phyloP scores from a whole-genome alignment of 2,888 invertebrate genomes.

The Rhodophaea formosa region DNA sequence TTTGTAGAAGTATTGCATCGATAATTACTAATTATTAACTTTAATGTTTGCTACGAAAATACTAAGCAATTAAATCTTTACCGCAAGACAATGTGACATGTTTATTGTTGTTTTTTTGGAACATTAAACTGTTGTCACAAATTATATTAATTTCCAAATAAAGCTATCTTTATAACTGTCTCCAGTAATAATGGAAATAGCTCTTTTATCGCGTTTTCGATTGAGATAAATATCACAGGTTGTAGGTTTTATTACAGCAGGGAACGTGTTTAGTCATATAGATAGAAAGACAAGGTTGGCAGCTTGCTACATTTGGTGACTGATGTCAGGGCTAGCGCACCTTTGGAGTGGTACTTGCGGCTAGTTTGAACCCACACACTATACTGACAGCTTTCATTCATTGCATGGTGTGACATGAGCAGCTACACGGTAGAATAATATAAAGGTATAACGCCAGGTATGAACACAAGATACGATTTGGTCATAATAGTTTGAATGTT shows the following conservation, averaged over 20 bases:
- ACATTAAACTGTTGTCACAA: conserved; percentile 1
- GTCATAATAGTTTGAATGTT: too few relatives aligned
- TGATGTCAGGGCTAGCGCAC: conserved; percentile 72
- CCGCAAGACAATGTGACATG: not conserved
- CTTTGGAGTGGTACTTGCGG: conserved; percentile 45
- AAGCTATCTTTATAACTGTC: conserved; percentile 34
- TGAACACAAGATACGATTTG: too few relatives aligned
- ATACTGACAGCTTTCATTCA: conserved; percentile 55
- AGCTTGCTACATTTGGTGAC: conserved; percentile 75
- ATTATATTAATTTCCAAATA: conserved; percentile 25
- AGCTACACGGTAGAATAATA: too few relatives aligned
- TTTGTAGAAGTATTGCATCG: conserved; percentile 2
- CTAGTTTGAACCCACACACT: conserved; percentile 38
- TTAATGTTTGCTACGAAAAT: not conserved
- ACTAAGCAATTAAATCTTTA: not conserved
- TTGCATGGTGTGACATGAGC: conserved; percentile 27
- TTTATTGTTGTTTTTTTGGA: not conserved
- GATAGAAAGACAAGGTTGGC: conserved; percentile 72
- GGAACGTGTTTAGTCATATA: conserved; percentile 52
- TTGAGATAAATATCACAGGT: conserved; percentile 43
- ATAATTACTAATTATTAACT: not conserved
- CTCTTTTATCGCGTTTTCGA: conserved; percentile 33
- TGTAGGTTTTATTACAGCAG: conserved; percentile 44
- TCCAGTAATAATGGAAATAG: conserved; percentile 26
- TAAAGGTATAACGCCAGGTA: too few relatives aligned